These are phyloP conservation scores for Sardinella longiceps DNA, from an alignment of 2,797 vertebrate genomes.

Conservation along the genomic window DNA sequence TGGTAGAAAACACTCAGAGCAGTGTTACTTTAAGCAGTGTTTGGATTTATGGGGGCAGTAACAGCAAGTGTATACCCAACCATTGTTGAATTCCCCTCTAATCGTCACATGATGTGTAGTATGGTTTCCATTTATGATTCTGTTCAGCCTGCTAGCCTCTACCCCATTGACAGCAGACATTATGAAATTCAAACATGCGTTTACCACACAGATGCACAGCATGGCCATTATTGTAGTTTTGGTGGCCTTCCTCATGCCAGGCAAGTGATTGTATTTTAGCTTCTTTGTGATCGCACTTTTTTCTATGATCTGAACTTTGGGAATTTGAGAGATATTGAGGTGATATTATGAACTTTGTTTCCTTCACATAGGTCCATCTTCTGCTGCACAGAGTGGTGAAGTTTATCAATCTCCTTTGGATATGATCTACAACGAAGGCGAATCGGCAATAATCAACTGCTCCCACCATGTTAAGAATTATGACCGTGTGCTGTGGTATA, in stretches of 20 bases:
- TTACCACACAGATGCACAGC: too few species aligned
- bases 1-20: too few species aligned
- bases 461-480: constrained; percentile 7
- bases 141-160: not conserved
- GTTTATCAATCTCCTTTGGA: not conserved
- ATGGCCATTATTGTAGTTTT: too few species aligned
- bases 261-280: not conserved
- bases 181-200: too few species aligned
- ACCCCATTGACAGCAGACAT: not conserved
- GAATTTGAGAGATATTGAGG: not conserved
- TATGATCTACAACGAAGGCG: not conserved
- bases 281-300: not conserved
- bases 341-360: not conserved
- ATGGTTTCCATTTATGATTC: not conserved
- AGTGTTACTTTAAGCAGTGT: too few species aligned
- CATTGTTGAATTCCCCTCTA: too few species aligned
- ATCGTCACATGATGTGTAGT: too few species aligned
- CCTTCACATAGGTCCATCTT: not conserved
- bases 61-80: too few species aligned
- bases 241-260: not conserved
- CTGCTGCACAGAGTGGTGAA: not conserved
- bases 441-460: not conserved
- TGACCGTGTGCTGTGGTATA: not conserved
- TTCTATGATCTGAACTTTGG: not conserved
- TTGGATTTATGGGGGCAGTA: too few species aligned